Conservation (phyloP, 2,888 invertebrate species). For the Timandra comae region DNA sequence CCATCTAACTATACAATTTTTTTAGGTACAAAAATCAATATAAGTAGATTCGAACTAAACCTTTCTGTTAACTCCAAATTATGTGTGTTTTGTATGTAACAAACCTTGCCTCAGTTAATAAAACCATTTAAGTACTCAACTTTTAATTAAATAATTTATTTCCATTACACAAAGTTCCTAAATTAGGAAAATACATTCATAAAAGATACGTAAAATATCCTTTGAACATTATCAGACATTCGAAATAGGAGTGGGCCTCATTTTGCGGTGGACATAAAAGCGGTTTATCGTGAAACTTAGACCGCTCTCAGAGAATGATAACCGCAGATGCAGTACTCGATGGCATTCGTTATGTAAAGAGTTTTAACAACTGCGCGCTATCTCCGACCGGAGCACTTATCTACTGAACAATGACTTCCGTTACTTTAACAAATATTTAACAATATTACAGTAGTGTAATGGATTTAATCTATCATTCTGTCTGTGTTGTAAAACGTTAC, state of each 20-base stretch:
- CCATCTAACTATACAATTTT: no score
- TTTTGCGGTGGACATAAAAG: conserved; percentile 18
- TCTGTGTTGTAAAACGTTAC: no score
- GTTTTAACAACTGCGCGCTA: conserved; percentile 6
- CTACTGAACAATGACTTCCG: neutral
- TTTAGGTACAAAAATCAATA: no score
- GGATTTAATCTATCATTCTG: neutral
- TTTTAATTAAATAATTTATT: no score
- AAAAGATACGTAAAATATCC: conserved; percentile 1
- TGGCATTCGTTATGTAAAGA: conserved; percentile 6
- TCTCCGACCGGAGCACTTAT: neutral
- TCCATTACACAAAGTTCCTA: no score
- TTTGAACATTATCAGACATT: conserved; percentile 14
- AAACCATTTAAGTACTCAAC: no score
- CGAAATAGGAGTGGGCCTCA: conserved; percentile 15
- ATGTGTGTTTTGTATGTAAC: no score
- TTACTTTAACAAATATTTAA: neutral
- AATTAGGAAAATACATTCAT: no score
- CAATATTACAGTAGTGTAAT: neutral
- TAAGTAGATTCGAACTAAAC: no score
- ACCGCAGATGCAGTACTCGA: conserved; percentile 14
- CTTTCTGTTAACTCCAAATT: no score
- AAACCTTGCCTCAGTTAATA: no score
- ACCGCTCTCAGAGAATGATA: conserved; percentile 7
- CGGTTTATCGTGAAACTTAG: conserved; percentile 17